A percentile compares a stretch with the other conserved stretches of the same genome.
phyloP scores from a whole-genome alignment of 2,113 vertebrate genomes.

The Ammodytes dubius region DNA sequence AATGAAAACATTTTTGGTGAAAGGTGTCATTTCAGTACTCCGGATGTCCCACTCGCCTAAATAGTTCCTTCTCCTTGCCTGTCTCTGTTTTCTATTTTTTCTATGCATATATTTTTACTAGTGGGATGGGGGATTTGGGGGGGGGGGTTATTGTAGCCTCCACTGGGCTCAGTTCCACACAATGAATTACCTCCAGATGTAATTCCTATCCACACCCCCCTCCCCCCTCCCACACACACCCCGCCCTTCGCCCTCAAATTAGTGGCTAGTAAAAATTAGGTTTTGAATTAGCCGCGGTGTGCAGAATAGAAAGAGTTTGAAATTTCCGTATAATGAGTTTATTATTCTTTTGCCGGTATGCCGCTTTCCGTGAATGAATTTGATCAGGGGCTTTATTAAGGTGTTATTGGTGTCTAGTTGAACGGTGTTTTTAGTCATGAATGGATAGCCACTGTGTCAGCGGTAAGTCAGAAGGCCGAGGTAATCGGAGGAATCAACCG shows the following conservation, averaged over 20 bases:
- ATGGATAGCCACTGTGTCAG: slow-evolving; percentile 63
- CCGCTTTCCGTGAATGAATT: slow-evolving; percentile 78
- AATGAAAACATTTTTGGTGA: slow-evolving; percentile 78
- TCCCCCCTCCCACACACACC: slow-evolving; percentile 54
- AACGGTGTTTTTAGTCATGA: slow-evolving; percentile 74
- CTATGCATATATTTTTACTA: slow-evolving; percentile 16
- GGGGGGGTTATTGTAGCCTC: slow-evolving; percentile 60
- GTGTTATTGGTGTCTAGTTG: slow-evolving; percentile 70
- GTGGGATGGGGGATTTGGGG: neutral
- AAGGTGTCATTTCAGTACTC: slow-evolving; percentile 70
- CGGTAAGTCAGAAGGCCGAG: slow-evolving; percentile 53
- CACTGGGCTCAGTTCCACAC: slow-evolving; percentile 81
- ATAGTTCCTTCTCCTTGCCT: slow-evolving; percentile 70
- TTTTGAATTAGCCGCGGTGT: slow-evolving; percentile 83
- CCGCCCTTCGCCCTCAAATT: slow-evolving; percentile 81
- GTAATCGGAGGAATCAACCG: slow-evolving; percentile 41
- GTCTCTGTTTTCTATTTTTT: slow-evolving; percentile 43
- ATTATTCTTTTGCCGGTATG: slow-evolving; percentile 82
- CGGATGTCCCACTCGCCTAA: slow-evolving; percentile 75
- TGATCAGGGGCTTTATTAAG: slow-evolving; percentile 52
- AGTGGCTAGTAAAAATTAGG: slow-evolving; percentile 87
- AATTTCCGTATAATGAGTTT: slow-evolving; percentile 84
- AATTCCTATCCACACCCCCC: slow-evolving; percentile 78
- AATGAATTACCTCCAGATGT: slow-evolving; percentile 87
- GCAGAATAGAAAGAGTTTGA: slow-evolving; percentile 78